Conservation (phyloP, 2,888 invertebrate species). For the Drosophila infuscata region DNA sequence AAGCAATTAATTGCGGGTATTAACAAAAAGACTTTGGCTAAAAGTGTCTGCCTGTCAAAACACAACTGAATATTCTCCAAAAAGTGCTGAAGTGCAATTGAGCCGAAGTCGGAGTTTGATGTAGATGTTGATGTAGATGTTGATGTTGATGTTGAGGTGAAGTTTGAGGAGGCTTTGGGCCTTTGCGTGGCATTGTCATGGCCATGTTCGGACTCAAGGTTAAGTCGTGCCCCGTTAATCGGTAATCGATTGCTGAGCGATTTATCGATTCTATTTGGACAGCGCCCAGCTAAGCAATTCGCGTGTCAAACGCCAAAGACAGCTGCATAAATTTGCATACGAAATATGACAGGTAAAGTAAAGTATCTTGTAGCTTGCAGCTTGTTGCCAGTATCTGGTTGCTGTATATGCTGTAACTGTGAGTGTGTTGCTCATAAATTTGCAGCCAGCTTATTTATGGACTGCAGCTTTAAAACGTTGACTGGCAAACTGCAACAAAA, state of each 20-base stretch:
- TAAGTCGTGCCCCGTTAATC: conserved; percentile 18
- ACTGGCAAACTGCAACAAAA: conserved; percentile 46
- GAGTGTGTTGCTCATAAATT: conserved; percentile 3
- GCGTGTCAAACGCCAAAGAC: conserved; percentile 15
- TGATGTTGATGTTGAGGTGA: neutral
- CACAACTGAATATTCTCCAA: neutral
- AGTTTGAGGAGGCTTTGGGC: no score
- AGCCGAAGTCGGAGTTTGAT: conserved; percentile 3
- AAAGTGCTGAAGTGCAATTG: conserved; percentile 20
- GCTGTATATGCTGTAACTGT: neutral
- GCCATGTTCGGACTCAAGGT: conserved; percentile 20
- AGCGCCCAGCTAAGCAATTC: conserved; percentile 32
- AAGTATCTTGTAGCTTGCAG: conserved; percentile 46
- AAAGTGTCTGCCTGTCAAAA: conserved; percentile 30
- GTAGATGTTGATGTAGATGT: neutral
- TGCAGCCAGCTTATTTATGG: conserved; percentile 26
- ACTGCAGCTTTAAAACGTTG: conserved; percentile 31
- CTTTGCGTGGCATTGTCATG: conserved; percentile 4
- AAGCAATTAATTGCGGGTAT: conserved; percentile 54
- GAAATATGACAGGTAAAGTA: conserved; percentile 54
- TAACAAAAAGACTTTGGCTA: conserved; percentile 14
- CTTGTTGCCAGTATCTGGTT: conserved; percentile 6
- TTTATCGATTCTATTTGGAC: conserved; percentile 34
- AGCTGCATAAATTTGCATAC: conserved; percentile 58
- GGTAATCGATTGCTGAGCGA: conserved; percentile 41